A percentile compares a stretch with the other conserved stretches of the same genome.
Evolutionary conservation across 2,113 vertebrate species (phyloP).

Genomic region (Saimiri boliviensis): DNA sequence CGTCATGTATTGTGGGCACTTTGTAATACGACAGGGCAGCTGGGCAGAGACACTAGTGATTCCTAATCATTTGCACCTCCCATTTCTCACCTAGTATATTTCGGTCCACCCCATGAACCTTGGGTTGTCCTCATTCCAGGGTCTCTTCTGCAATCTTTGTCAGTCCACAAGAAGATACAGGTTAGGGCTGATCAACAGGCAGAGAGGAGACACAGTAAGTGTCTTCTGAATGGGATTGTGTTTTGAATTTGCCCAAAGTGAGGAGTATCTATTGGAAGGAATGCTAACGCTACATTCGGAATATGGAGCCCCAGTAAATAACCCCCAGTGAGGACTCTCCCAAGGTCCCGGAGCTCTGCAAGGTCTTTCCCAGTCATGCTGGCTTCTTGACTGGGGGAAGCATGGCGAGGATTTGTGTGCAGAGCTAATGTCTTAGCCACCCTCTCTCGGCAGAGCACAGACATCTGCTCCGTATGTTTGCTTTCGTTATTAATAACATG

Average conservation of each 20-base stretch:
- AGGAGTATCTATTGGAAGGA: background rate
- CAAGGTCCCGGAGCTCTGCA: background rate
- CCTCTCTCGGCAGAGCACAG: constrained; percentile 65
- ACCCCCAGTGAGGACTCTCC: background rate
- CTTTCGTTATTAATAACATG: constrained; percentile 79
- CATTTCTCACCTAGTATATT: background rate
- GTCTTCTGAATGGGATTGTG: background rate
- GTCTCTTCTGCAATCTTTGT: background rate
- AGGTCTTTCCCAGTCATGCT: background rate
- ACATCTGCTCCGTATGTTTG: constrained; percentile 80
- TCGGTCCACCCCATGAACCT: background rate
- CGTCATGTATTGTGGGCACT: accelerated
- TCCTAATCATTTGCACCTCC: background rate
- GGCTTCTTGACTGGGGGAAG: background rate
- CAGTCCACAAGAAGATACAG: background rate
- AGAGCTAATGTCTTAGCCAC: background rate
- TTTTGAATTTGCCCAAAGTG: background rate
- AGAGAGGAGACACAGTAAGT: background rate
- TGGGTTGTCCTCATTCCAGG: background rate
- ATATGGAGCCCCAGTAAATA: background rate
- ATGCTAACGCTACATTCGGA: background rate
- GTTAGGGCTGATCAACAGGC: background rate
- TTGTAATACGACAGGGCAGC: background rate
- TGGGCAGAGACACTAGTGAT: background rate
- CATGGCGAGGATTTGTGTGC: background rate